A percentile compares a stretch with the other conserved stretches of the same genome.
Conservation (phyloP, 2,888 invertebrate genomes). For the Allygus modestus region DNA sequence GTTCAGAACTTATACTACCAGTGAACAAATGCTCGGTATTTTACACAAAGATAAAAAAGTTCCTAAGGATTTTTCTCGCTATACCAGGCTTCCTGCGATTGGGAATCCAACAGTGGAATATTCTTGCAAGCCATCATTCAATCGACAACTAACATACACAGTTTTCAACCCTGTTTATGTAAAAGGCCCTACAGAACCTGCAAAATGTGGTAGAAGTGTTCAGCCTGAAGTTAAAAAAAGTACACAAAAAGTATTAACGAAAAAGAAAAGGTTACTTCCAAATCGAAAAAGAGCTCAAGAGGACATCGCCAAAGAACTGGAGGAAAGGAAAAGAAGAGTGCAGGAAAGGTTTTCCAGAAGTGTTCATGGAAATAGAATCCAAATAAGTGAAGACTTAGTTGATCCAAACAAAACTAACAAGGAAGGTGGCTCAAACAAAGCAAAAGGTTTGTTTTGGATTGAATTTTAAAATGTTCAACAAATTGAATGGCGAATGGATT, state of each 20-base stretch:
- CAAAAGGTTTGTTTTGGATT: conserved; percentile 21
- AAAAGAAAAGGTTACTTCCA: conserved; percentile 14
- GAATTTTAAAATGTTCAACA: conserved; percentile 7
- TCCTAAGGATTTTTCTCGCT: conserved; percentile 8
- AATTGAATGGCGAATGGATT: not conserved
- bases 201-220: not conserved
- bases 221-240: not conserved
- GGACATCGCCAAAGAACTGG: not conserved
- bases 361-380: conserved; percentile 23
- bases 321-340: not conserved
- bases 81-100: conserved; percentile 25
- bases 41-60: not conserved
- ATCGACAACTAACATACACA: conserved; percentile 34
- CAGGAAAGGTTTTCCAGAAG: conserved; percentile 21
- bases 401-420: not conserved
- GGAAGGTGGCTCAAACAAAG: not conserved
- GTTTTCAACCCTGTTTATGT: conserved; percentile 23
- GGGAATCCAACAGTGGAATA: not conserved
- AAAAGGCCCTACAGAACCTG: not conserved
- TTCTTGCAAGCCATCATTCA: not conserved
- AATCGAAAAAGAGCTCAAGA: conserved; percentile 30
- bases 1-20: not conserved
- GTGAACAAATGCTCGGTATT: not conserved
- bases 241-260: not conserved
- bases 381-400: not conserved